Evolutionary conservation across 2,113 vertebrate species (phyloP).

Genomic region (Sander lucioperca): DNA sequence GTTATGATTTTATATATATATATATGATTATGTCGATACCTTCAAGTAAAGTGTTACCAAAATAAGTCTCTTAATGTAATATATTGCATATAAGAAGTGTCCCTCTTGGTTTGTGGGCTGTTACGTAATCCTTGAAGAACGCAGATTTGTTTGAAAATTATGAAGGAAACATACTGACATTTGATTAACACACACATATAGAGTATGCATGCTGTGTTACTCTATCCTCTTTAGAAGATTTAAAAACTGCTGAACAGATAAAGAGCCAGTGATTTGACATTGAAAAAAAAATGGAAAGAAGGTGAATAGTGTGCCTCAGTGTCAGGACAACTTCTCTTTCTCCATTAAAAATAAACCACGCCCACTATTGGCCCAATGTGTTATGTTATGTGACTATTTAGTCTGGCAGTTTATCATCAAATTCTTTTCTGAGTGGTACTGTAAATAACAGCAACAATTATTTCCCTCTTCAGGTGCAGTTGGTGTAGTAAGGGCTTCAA

Average conservation of each 20-base stretch:
- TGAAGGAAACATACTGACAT: too few species aligned
- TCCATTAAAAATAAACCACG: background rate
- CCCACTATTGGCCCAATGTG: background rate
- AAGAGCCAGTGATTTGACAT: background rate
- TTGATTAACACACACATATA: background rate
- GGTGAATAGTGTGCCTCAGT: background rate
- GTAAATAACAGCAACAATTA: background rate
- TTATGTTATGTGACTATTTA: background rate
- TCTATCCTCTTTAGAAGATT: background rate
- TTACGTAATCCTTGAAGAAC: too few species aligned
- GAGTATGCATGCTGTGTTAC: background rate
- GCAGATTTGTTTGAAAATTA: too few species aligned
- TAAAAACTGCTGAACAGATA: background rate
- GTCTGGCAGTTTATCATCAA: background rate
- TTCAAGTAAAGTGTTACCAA: too few species aligned
- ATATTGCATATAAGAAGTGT: too few species aligned
- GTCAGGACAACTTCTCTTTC: background rate
- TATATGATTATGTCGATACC: too few species aligned
- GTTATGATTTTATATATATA: too few species aligned
- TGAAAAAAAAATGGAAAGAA: background rate
- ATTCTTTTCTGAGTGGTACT: background rate
- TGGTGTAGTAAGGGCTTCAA: slow-evolving; percentile 97
- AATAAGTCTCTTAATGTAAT: too few species aligned
- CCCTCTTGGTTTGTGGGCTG: too few species aligned
- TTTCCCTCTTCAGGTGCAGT: slow-evolving; percentile 85